phyloP scores from a whole-genome alignment of 2,113 vertebrate species.

The Vireo altiloquus region DNA sequence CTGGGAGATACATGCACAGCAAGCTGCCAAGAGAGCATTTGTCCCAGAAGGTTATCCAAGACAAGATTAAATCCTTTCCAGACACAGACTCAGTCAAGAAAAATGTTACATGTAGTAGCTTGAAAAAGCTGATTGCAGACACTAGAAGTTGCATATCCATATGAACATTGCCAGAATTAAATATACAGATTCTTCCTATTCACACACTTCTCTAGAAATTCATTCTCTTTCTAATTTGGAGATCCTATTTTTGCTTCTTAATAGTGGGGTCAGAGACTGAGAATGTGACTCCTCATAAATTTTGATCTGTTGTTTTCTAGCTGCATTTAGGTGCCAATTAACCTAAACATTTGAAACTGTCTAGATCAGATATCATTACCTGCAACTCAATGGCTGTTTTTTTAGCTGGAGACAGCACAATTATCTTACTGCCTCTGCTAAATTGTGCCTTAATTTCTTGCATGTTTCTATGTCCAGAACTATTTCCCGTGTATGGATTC shows the following conservation, averaged over 20 bases:
- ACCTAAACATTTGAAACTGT: constrained; percentile 4
- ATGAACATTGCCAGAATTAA: neutral
- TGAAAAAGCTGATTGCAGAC: constrained; percentile 11
- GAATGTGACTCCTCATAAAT: neutral
- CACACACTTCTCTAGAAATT: neutral
- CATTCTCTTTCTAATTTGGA: neutral
- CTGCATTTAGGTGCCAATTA: neutral
- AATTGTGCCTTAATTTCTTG: constrained; percentile 2
- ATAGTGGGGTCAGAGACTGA: neutral
- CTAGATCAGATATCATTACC: neutral
- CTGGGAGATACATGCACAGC: neutral
- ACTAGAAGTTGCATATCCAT: neutral
- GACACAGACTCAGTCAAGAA: constrained; percentile 4
- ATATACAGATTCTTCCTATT: neutral
- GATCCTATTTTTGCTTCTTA: neutral
- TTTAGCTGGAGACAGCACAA: constrained; percentile 1
- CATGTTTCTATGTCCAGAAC: neutral
- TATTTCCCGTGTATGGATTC: neutral
- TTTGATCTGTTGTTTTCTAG: neutral
- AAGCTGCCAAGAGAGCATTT: neutral
- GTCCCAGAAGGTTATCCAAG: neutral
- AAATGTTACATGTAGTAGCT: neutral
- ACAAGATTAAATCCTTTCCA: constrained; percentile 23
- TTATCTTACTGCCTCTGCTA: constrained; percentile 10
- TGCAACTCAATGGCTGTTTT: neutral